Percentiles rank a stretch among this genome's conserved stretches.
Conservation (phyloP, 2,888 invertebrate genomes). For the Ectobius pallidus region DNA sequence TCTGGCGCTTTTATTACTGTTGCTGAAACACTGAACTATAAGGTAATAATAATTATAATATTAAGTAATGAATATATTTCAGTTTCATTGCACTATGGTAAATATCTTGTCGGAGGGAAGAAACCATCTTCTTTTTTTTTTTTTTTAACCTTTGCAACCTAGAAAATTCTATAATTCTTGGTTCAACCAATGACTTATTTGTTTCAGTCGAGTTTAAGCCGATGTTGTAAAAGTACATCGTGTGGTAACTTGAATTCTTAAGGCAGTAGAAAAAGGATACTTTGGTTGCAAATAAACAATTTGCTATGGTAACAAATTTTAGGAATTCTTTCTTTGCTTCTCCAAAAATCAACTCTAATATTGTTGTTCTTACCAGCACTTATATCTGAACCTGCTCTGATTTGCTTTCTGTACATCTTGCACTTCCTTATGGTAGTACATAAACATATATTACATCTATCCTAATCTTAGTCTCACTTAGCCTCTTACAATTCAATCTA, state of each 20-base stretch:
- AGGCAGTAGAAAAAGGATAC: conserved; percentile 43
- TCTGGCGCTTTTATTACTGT: conserved; percentile 16
- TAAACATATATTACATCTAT: conserved; percentile 16
- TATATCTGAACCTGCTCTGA: no score
- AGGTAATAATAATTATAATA: conserved; percentile 29
- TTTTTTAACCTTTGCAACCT: conserved; percentile 32
- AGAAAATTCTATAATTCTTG: conserved; percentile 29
- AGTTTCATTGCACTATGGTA: conserved; percentile 36
- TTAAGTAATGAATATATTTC: conserved; percentile 33
- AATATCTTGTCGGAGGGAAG: conserved; percentile 30
- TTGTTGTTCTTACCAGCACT: not conserved
- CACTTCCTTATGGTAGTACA: conserved; percentile 5
- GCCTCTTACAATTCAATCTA: conserved; percentile 26
- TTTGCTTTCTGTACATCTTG: not conserved
- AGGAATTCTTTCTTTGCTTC: conserved; percentile 33
- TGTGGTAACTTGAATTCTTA: conserved; percentile 41
- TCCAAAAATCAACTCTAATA: not conserved
- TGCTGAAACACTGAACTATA: conserved; percentile 27
- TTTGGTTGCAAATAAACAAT: conserved; percentile 32
- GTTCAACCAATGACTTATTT: conserved; percentile 30
- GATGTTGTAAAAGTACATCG: conserved; percentile 29
- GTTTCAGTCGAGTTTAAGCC: conserved; percentile 25
- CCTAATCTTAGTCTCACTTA: conserved; percentile 40
- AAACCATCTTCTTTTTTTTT: conserved; percentile 31
- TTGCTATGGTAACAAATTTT: conserved; percentile 38